Conservation (phyloP, 2,113 vertebrate species). For the Bubo bubo region DNA sequence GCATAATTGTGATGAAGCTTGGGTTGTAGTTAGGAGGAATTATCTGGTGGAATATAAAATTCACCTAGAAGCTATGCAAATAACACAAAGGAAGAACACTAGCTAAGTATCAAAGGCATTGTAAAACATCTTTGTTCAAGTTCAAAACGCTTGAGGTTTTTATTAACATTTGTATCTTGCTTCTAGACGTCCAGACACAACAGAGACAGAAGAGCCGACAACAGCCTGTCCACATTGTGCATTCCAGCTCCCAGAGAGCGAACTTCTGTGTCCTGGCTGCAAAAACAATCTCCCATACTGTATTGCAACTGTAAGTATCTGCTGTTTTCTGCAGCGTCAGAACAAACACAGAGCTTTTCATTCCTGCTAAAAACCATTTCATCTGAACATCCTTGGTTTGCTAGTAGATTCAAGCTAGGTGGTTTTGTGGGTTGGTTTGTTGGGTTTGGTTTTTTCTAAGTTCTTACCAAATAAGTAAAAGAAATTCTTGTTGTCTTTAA, state of each 20-base stretch:
- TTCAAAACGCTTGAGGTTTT: not conserved
- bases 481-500: not conserved
- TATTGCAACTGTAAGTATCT: constrained; percentile 86
- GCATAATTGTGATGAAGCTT: not conserved
- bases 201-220: constrained; percentile 87
- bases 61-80: not conserved
- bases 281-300: constrained; percentile 97
- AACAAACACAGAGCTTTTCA: not conserved
- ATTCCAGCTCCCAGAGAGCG: constrained; percentile 87
- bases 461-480: not conserved
- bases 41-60: not conserved
- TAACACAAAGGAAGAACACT: not conserved
- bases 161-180: not conserved
- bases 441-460: not conserved
- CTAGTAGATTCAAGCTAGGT: not conserved
- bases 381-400: not conserved
- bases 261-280: constrained; percentile 91
- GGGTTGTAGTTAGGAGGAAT: not conserved
- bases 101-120: not conserved
- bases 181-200: constrained; percentile 86
- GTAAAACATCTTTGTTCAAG: not conserved
- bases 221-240: constrained; percentile 89
- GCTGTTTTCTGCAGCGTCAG: not conserved
- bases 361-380: not conserved
- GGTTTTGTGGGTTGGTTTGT: not conserved